Base-by-base conservation (phyloP, 2,113 vertebrate genomes). In the Otocyon megalotis region DNA sequence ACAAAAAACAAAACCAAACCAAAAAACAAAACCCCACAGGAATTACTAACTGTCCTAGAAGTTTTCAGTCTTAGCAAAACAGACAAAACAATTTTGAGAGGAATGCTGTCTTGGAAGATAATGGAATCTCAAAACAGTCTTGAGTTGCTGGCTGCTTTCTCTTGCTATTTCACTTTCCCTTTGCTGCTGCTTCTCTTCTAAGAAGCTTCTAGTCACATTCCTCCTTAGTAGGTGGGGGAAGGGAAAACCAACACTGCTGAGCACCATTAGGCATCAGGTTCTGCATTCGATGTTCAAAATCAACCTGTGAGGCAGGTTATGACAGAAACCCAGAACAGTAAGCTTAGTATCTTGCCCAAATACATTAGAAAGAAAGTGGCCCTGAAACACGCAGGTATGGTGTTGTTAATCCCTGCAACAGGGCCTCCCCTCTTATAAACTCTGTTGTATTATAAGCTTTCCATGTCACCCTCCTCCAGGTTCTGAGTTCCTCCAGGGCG, bases 21-120 rank as follows among this genome's bases (percentile, higher is more conserved):
- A 43, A 62, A 22, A 62, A 63, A 58, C 5, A 11, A 65, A 48
- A 77, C 53, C 37, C 43, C 80, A 87, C 28, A 32, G 20, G 30
- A 65, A 82, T 32, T 24, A 88, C 30, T 87, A 9, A 32, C 80
- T 93, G 83, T 96, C 67, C 56, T 67, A n/a, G 35, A 89, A 94
- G 48, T 48, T 74, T 95, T 74, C 65, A 86, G 69, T 60, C 43
- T 79, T 30, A 10, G 83, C 60, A 24, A 89, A 95, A 90, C 48
- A 91, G 77, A 67, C 60, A 48, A 65, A 95, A 81, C 63, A 28
- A 6, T 81, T 86, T 80, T 85, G 63, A 93, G 32, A 58, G 63
- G 74, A 92, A 60, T 10, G 82, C 56, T 69, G 37, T 54, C 16
- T 8, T 12, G 58, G 26, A 84, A 96, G 90, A 88, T 88, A 74